These are phyloP conservation scores for Melanotaenia duboulayi DNA, from an alignment of 2,113 vertebrate genomes.

Conservation along the genomic window DNA sequence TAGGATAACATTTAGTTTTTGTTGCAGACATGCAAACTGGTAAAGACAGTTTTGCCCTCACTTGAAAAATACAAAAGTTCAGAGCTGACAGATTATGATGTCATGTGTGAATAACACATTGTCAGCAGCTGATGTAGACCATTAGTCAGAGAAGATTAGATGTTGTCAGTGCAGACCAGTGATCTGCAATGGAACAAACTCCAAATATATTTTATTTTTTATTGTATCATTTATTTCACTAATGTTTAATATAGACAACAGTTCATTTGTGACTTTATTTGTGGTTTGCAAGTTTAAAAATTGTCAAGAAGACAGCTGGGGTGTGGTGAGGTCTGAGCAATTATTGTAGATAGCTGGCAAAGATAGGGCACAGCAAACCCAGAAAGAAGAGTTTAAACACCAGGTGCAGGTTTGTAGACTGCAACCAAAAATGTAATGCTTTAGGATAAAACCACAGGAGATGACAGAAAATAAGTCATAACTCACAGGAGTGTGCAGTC, in stretches of 20 bases:
- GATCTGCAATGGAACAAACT: conserved; percentile 28
- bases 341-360: conserved; percentile 2
- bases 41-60: conserved; percentile 8
- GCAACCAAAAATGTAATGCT: no score
- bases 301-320: conserved; percentile 46
- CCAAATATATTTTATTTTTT: neutral
- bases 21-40: neutral
- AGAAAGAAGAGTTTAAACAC: neutral
- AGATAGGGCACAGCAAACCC: neutral
- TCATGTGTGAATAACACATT: conserved; percentile 21
- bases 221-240: no score
- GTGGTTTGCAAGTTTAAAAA: conserved; percentile 19
- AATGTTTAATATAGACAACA: neutral
- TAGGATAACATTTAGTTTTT: neutral
- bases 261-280: conserved; percentile 31
- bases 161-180: conserved; percentile 13
- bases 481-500: no score
- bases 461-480: no score
- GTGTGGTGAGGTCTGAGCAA: neutral
- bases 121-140: conserved; percentile 16
- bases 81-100: neutral
- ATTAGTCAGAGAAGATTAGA: conserved; percentile 43
- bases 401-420: conserved; percentile 24
- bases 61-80: conserved; percentile 20
- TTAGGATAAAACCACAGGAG: no score